These are phyloP conservation scores for Bellardia pandia DNA, from an alignment of 2,888 invertebrate genomes.

Conservation along the genomic window DNA sequence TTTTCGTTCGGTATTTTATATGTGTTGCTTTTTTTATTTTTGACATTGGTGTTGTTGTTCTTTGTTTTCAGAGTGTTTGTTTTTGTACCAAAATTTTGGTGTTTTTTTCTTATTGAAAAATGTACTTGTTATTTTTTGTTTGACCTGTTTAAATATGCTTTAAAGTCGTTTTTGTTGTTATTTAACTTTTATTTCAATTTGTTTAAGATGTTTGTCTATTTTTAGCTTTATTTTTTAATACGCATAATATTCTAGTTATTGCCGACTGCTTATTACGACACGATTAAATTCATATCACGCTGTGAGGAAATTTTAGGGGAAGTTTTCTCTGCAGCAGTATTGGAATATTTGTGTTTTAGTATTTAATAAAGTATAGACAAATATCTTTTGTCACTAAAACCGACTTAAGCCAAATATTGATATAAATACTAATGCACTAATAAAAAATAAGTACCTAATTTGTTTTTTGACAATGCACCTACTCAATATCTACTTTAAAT, in stretches of 20 bases:
- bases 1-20: slow-evolving; percentile 16
- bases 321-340: background rate
- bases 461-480: too few relatives aligned
- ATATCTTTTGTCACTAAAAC: too few relatives aligned
- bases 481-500: too few relatives aligned
- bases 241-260: slow-evolving; percentile 14
- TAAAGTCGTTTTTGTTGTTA: background rate
- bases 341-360: background rate
- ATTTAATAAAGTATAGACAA: too few relatives aligned
- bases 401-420: too few relatives aligned
- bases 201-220: background rate
- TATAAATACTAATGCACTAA: too few relatives aligned
- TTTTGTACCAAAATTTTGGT: slow-evolving; percentile 1
- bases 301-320: background rate
- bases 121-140: background rate
- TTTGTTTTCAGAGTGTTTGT: background rate
- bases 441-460: too few relatives aligned
- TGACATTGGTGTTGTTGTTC: background rate
- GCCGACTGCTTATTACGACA: background rate
- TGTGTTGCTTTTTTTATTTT: background rate
- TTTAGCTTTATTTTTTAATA: slow-evolving; percentile 13
- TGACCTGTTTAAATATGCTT: slow-evolving; percentile 7
- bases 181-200: background rate
- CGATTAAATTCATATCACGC: background rate
- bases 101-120: background rate